phyloP scores from a whole-genome alignment of 2,888 invertebrate genomes.

The Euproctis similis region DNA sequence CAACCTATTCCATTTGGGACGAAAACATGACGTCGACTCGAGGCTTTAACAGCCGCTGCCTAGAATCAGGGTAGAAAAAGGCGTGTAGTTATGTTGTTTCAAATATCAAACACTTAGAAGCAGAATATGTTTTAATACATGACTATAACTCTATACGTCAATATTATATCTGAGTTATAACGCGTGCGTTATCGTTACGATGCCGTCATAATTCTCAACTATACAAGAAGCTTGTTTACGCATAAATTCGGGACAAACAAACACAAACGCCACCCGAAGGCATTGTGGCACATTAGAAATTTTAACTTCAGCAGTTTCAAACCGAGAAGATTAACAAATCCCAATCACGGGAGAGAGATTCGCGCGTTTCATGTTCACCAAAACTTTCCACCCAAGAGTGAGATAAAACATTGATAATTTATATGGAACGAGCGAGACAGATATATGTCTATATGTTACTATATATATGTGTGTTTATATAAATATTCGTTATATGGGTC shows the following conservation, averaged over 20 bases:
- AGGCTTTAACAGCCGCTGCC: too few species aligned
- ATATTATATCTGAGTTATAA: slow-evolving; percentile 7
- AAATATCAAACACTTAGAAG: too few species aligned
- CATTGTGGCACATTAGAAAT: slow-evolving; percentile 59
- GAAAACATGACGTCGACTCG: too few species aligned
- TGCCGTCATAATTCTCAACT: slow-evolving; percentile 17
- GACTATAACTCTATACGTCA: neutral
- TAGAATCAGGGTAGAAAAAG: too few species aligned
- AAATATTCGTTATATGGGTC: slow-evolving; percentile 59
- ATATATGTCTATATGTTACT: too few species aligned
- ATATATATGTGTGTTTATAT: slow-evolving; percentile 40
- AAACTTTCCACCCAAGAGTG: slow-evolving; percentile 52
- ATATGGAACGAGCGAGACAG: slow-evolving; percentile 28
- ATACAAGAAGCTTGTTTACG: slow-evolving; percentile 16
- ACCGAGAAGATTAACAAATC: slow-evolving; percentile 65
- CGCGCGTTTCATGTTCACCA: slow-evolving; percentile 56
- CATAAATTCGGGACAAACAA: slow-evolving; percentile 25
- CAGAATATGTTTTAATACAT: too few species aligned
- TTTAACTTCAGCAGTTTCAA: slow-evolving; percentile 56
- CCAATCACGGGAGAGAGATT: slow-evolving; percentile 65
- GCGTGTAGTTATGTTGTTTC: too few species aligned
- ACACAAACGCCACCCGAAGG: slow-evolving; percentile 45
- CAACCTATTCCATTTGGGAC: too few species aligned
- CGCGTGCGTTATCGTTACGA: slow-evolving; percentile 10
- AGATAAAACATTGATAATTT: slow-evolving; percentile 18